phyloP scores from a whole-genome alignment of 2,797 vertebrate species.

The Pelochelys cantorii region DNA sequence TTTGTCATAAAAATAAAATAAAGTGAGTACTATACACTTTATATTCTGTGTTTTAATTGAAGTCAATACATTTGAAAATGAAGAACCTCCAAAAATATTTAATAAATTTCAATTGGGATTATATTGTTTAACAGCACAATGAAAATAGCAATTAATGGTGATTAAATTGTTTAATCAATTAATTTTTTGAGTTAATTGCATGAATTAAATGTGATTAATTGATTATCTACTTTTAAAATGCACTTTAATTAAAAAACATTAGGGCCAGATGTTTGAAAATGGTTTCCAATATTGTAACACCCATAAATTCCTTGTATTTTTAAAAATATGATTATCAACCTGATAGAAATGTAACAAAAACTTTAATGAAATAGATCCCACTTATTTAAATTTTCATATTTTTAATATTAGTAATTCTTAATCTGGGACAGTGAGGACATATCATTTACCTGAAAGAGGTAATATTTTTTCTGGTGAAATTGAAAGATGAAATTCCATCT shows the following conservation, averaged over 20 bases:
- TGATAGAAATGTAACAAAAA: constrained; percentile 51
- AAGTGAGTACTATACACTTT: too few species aligned
- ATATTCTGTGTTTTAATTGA: too few species aligned
- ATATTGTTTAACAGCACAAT: too few species aligned
- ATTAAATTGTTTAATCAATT: too few species aligned
- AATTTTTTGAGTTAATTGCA: too few species aligned
- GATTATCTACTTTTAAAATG: neutral
- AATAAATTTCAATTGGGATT: too few species aligned
- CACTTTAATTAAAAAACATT: constrained; percentile 30
- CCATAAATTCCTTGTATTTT: constrained; percentile 55
- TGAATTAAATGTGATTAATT: too few species aligned
- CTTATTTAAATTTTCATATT: constrained; percentile 55
- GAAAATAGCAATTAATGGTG: too few species aligned
- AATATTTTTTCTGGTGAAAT: constrained; percentile 29
- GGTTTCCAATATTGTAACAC: constrained; percentile 56
- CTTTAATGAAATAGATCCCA: constrained; percentile 63
- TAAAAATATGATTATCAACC: constrained; percentile 56
- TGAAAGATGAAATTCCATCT: constrained; percentile 14
- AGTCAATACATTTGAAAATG: too few species aligned
- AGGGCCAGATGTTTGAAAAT: constrained; percentile 43
- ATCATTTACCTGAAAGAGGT: neutral
- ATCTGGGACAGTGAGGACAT: constrained; percentile 59
- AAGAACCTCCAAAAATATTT: too few species aligned
- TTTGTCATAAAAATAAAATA: too few species aligned
- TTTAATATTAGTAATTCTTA: constrained; percentile 44